Base-by-base conservation (phyloP, 1,140 invertebrate genomes). In the Psix sp. region DNA sequence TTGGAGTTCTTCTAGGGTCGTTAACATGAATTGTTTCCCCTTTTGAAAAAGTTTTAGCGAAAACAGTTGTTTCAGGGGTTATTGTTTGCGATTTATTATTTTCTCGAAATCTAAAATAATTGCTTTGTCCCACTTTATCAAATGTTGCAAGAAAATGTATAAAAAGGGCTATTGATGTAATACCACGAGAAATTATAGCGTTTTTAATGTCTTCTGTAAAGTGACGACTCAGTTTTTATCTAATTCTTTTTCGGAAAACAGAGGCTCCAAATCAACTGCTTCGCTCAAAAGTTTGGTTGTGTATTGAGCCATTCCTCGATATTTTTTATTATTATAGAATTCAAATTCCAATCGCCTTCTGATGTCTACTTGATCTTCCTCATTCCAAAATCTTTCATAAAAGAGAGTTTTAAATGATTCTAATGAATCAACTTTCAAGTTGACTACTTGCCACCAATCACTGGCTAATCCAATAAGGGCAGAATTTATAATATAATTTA, bases 181-280 rank as follows among this genome's bases (percentile, higher is more conserved):
- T 39, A 10, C 15, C 15, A 1, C 36, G 15, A 39, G 15, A 39
- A 1, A 17, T 5, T 2, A 17, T 18, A 1, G 36, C 5, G 9
- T 39, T 39, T 39, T 39, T 18, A 17, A 39, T 18, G 2, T 39
- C 36, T 39, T 39, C 36, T 2, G 1, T 5, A 10, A 39, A 39
- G 14, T 39, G 36, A 2, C 14, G n/a, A 6, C 15, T 3, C 1
- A 39, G 15, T 39, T 17, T 18, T 10, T 14, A 1, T 17, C n/a
- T 13, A 39, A 17, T 17, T 39, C 36, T 18, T 39, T 16, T 2
- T 39, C 36, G 5, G 36, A 1, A 3, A 10, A 7, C 2, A 7
- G 14, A 2, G 14, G 15, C 1, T 6, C 3, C 5, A 39, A n/a
- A 39, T 39, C 36, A 9, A 10, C 9, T 10, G 15, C 14, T 17